Conservation (phyloP, 2,797 vertebrate genomes). For the Acrossocheilus wenchowensis region DNA sequence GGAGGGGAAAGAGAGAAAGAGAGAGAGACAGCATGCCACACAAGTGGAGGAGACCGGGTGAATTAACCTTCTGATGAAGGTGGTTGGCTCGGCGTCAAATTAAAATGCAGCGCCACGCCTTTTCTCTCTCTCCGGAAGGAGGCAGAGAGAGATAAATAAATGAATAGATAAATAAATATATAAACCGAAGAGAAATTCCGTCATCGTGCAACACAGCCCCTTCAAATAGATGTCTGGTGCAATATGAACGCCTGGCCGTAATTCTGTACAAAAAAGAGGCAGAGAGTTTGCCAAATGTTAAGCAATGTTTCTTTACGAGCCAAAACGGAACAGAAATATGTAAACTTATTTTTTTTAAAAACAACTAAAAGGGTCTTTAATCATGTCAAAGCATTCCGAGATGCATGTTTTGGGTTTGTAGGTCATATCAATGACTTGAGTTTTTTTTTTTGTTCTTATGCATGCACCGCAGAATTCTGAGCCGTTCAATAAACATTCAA, state of each 20-base stretch:
- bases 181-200: constrained; percentile 51
- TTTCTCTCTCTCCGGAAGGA: constrained; percentile 50
- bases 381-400: constrained; percentile 40
- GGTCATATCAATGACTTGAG: constrained; percentile 38
- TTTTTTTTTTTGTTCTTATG: constrained; percentile 13
- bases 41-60: constrained; percentile 57
- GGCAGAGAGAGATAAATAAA: constrained; percentile 55
- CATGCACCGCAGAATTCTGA: constrained; percentile 22
- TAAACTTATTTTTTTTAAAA: not conserved
- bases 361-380: constrained; percentile 36
- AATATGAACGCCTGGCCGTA: constrained; percentile 47
- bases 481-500: constrained; percentile 34
- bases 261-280: constrained; percentile 27
- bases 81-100: constrained; percentile 59
- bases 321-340: constrained; percentile 3
- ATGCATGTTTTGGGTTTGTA: constrained; percentile 46
- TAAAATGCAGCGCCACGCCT: constrained; percentile 66
- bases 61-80: constrained; percentile 69
- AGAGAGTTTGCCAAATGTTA: constrained; percentile 39
- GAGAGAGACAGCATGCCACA: constrained; percentile 43
- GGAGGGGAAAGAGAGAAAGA: not conserved
- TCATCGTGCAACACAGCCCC: constrained; percentile 51
- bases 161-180: constrained; percentile 58
- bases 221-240: constrained; percentile 50
- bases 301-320: constrained; percentile 1